Base-by-base conservation (phyloP, 1,140 invertebrate genomes). In the Diuraphis noxia region DNA sequence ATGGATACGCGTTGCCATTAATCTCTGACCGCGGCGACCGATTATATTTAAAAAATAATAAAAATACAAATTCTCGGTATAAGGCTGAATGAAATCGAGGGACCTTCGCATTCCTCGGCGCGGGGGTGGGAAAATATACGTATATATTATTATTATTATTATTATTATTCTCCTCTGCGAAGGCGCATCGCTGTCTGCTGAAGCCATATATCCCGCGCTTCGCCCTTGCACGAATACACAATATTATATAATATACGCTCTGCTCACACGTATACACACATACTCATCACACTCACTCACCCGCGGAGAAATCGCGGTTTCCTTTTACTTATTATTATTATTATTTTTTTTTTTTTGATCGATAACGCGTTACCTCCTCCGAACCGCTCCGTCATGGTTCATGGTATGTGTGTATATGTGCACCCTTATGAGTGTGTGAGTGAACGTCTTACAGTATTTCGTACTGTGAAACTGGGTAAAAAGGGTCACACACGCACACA, bases 171-270 rank as follows among this genome's bases (percentile, higher is more conserved):
- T 56, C 8, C 36, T 13, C 19, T 41, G 41, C 19, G 56, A 79
- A 82, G 88, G 88, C 88, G 88, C 88, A 91, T 82, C 88, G 88
- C 88, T 91, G 88, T 91, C 88, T 91, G 34, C 88, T n/a, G 40
- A 3, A 21, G 30, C 81, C 30, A 7, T 19, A 38, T 30, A 21
- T 10, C 30, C 84, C 9, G 9, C 38, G 9, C 1, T 43, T 34
- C 46, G 19, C 84, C 30, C 85, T 21, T 43, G 17, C 84, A 7
- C 84, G 2, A 43, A 34, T 36, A 85, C 84, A 85, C 82, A 30
- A 38, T 43, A 46, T n/a, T n/a, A n/a, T n/a, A n/a, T n/a, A n/a
- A n/a, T 30, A 30, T 21, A 21, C 46, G 19, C 30, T 4, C 25
- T 4, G 25, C 25, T 56, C 82, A 34, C 82, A 19, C 82, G n/a